Base-by-base conservation (phyloP, 1,140 invertebrate species). In the Drosophila cardini region DNA sequence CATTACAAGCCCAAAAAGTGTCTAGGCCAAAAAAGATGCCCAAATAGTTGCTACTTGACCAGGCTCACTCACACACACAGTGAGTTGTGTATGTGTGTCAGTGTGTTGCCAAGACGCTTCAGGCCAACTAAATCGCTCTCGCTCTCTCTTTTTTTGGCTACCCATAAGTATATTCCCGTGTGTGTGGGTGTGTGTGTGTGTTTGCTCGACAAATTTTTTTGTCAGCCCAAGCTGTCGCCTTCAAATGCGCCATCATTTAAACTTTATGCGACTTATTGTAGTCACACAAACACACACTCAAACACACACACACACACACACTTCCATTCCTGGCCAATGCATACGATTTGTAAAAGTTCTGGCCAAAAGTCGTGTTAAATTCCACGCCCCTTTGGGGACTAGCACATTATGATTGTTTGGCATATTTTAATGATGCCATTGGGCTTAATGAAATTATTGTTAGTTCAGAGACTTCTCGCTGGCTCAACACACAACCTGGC, bases 351-450 rank as follows among this genome's bases (percentile, higher is more conserved):
- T 56, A 3, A 7, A 5, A 48, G 53, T 26, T 45, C 5, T 13
- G 4, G 42, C 13, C 42, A 45, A 18, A 40, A 60, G 43, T 61
- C 11, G 11, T 34, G 11, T 53, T 53, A 34, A 57, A 21, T 57
- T 57, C 5, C 42, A 21, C 36, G 57, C 57, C 57, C 40, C 57
- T 30, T 32, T 10, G 55, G 11, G 18, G 40, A 38, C 34, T 36
- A 15, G 52, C 81, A 70, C 87, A 84, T 90, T 84, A 82, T 85
- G 84, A 83, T 89, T 85, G 78, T 90, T 90, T 78, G 86, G 78
- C 78, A 86, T 87, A 86, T 90, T 90, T 90, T 89, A 90, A 89
- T 90, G 86, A 90, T 89, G 80, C 85, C 85, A 85, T 90, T 89
- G 85, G 85, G 86, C 81, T 81, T 90, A 89, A 90, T 89, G 85